Evolutionary conservation across 1,140 invertebrate genomes (phyloP).

Genomic region (Dryas iulia): DNA sequence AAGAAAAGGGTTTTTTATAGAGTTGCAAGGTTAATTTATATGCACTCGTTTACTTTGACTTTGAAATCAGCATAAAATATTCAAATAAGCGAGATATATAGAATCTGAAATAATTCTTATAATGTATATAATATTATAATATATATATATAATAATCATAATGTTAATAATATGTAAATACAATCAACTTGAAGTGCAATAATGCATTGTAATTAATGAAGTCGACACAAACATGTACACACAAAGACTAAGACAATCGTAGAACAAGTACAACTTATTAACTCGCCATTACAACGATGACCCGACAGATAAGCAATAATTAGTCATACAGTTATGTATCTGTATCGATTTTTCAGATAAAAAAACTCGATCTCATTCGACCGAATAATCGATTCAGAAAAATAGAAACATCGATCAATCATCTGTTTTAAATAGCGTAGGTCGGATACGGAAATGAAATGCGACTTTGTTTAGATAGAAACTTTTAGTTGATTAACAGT

Average conservation of each 20-base stretch:
- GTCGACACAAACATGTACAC: neutral
- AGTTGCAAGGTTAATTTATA: too few relatives aligned
- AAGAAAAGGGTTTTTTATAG: too few relatives aligned
- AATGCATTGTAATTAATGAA: neutral
- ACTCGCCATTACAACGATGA: constrained; percentile 51
- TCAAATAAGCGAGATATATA: too few relatives aligned
- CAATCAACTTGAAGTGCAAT: too few relatives aligned
- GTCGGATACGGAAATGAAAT: constrained; percentile 48
- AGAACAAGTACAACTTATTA: constrained; percentile 22
- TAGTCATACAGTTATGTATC: constrained; percentile 70
- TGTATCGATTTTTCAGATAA: constrained; percentile 73
- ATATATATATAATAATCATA: too few relatives aligned
- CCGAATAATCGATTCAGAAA: constrained; percentile 62
- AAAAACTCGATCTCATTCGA: constrained; percentile 59
- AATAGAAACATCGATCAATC: constrained; percentile 75
- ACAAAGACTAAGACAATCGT: constrained; percentile 20
- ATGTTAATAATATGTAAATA: too few relatives aligned
- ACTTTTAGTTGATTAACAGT: constrained; percentile 16
- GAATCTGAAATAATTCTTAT: too few relatives aligned
- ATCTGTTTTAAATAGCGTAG: constrained; percentile 64
- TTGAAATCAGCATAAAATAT: too few relatives aligned
- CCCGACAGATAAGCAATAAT: constrained; percentile 73
- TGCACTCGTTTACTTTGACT: too few relatives aligned
- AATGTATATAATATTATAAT: too few relatives aligned
- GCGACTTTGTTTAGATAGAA: constrained; percentile 33